Evolutionary conservation across 1,140 invertebrate genomes (phyloP).

Genomic region (Eriocheir sinensis): DNA sequence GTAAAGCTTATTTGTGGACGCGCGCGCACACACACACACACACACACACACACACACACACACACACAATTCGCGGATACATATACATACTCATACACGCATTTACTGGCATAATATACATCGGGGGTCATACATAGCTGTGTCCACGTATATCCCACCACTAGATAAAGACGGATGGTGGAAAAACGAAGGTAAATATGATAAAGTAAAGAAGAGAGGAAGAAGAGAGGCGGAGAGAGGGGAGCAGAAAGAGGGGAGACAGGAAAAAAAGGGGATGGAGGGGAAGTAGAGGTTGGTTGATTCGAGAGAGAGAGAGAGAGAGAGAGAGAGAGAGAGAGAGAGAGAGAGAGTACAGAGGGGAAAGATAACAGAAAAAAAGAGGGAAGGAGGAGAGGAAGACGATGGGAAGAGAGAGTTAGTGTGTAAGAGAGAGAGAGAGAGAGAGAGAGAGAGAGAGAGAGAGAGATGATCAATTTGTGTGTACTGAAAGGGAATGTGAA

Average conservation of each 20-base stretch:
- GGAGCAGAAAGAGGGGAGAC: not conserved
- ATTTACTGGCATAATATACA: too few species aligned
- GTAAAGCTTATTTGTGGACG: too few species aligned
- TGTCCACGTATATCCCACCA: too few species aligned
- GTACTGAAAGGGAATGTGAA: not conserved
- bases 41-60: too few species aligned
- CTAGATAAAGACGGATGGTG: not conserved
- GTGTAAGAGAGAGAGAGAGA: not conserved
- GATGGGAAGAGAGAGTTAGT: not conserved
- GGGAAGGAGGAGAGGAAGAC: not conserved
- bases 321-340: not conserved
- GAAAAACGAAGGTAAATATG: not conserved
- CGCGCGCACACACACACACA: too few species aligned
- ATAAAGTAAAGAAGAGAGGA: not conserved
- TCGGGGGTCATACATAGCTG: too few species aligned
- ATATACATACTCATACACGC: too few species aligned
- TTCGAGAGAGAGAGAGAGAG: too few species aligned
- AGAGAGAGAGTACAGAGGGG: not conserved
- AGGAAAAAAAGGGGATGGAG: too few species aligned
- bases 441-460: constrained; percentile 20
- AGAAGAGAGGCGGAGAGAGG: not conserved
- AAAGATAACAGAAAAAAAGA: not conserved
- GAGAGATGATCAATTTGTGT: not conserved
- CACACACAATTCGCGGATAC: too few species aligned
- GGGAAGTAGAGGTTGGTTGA: too few species aligned